Evolutionary conservation across 2,888 invertebrate genomes (phyloP).

Genomic region (Erpobdella octoculata): DNA sequence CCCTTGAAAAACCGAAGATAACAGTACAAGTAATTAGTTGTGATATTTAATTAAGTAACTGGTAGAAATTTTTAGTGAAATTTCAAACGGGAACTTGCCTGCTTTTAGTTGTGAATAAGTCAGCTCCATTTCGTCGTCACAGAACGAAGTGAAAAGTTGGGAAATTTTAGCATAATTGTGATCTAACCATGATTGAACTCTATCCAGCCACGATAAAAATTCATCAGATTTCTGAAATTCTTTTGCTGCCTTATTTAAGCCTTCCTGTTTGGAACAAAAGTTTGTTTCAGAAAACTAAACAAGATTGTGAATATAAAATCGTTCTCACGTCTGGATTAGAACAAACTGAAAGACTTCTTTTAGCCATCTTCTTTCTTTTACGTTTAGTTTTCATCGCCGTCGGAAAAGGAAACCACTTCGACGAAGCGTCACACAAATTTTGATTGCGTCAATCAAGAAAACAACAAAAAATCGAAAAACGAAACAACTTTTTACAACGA

Average conservation of each 20-base stretch:
- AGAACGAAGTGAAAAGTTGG: background rate
- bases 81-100: too few relatives aligned
- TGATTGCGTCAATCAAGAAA: background rate
- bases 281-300: too few relatives aligned
- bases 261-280: too few relatives aligned
- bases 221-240: background rate
- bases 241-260: slow-evolving; percentile 9
- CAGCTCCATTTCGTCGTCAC: background rate
- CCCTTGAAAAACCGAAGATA: background rate
- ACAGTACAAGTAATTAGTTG: background rate
- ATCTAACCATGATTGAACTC: background rate
- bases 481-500: too few relatives aligned
- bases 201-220: background rate
- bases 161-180: background rate
- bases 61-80: too few relatives aligned
- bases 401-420: too few relatives aligned
- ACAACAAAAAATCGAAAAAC: background rate
- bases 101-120: background rate
- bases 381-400: background rate
- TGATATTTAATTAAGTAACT: background rate
- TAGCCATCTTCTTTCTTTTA: background rate
- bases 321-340: too few relatives aligned
- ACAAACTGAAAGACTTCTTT: too few relatives aligned
- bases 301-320: too few relatives aligned
- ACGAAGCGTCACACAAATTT: slow-evolving; percentile 11